Evolutionary conservation across 2,797 vertebrate species (phyloP).

Genomic region (Rhinella marina): DNA sequence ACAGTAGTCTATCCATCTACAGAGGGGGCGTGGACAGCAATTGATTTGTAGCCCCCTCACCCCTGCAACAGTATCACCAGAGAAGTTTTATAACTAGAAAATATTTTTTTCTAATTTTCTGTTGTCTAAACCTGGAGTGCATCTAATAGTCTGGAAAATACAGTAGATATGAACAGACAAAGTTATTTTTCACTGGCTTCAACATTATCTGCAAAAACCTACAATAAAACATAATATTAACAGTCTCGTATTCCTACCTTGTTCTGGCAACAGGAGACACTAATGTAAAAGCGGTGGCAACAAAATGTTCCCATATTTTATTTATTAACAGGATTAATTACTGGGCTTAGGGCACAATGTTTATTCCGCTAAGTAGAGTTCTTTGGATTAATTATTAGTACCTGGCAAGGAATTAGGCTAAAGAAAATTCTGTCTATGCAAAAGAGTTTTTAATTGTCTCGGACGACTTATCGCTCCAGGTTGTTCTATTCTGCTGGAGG

Average conservation of each 20-base stretch:
- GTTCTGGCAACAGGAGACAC: neutral
- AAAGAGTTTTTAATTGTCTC: neutral
- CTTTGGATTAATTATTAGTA: slow-evolving; percentile 44
- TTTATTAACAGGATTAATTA: slow-evolving; percentile 49
- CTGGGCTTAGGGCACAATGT: slow-evolving; percentile 26
- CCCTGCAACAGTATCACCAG: too few species aligned
- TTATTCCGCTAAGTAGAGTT: slow-evolving; percentile 20
- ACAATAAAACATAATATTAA: neutral
- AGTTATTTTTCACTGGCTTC: neutral
- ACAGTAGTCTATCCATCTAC: too few species aligned
- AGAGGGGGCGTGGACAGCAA: too few species aligned
- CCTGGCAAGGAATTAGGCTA: slow-evolving; percentile 6
- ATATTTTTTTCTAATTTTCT: too few species aligned
- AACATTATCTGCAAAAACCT: neutral
- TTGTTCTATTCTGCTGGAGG: neutral
- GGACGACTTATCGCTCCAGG: neutral
- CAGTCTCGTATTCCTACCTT: neutral
- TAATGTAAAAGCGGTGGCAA: neutral
- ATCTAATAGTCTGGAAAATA: too few species aligned
- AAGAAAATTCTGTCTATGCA: slow-evolving; percentile 14
- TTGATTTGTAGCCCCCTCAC: too few species aligned
- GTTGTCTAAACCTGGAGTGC: too few species aligned
- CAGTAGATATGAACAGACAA: too few species aligned
- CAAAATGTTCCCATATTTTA: slow-evolving; percentile 47
- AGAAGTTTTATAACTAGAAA: too few species aligned